Percentiles rank a stretch among this genome's conserved stretches.
Evolutionary conservation across 2,797 vertebrate genomes (phyloP).

Genomic region (Clarias pachynema): DNA sequence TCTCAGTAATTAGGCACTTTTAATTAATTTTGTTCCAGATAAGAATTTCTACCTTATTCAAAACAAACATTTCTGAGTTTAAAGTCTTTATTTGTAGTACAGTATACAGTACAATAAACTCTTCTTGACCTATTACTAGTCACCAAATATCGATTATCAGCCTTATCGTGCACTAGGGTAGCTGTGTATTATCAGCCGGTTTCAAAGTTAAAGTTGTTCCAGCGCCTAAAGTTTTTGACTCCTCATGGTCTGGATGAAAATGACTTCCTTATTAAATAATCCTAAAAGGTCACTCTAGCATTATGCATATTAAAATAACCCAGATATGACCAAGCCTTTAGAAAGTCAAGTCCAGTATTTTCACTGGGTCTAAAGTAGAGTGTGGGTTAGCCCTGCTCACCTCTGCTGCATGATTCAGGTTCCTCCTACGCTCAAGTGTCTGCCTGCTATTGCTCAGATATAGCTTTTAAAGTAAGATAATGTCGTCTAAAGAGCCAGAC

Average conservation of each 20-base stretch:
- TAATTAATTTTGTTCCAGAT: not conserved
- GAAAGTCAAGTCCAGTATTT: conserved; percentile 12
- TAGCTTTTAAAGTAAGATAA: conserved; percentile 66
- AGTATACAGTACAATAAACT: not conserved
- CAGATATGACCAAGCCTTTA: not conserved
- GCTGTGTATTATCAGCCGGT: not conserved
- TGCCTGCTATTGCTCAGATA: conserved; percentile 68
- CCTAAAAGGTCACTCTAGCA: not conserved
- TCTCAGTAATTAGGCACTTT: not conserved
- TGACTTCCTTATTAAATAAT: not conserved
- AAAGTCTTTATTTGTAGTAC: not conserved
- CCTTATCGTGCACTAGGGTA: not conserved
- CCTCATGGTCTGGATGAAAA: conserved; percentile 10
- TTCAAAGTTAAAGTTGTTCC: not conserved
- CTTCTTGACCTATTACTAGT: not conserved
- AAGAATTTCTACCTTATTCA: not conserved
- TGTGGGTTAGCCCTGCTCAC: conserved; percentile 14
- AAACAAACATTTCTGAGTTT: not conserved
- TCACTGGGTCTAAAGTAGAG: conserved; percentile 20
- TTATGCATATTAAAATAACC: conserved; percentile 12
- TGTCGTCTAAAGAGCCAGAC: conserved; percentile 36
- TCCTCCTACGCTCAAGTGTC: conserved; percentile 64
- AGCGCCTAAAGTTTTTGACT: not conserved
- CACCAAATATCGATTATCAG: not conserved
- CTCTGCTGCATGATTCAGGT: conserved; percentile 54